A percentile compares a stretch with the other conserved stretches of the same genome.
Conservation (phyloP, 2,888 invertebrate species). For the Dioctria rufipes region DNA sequence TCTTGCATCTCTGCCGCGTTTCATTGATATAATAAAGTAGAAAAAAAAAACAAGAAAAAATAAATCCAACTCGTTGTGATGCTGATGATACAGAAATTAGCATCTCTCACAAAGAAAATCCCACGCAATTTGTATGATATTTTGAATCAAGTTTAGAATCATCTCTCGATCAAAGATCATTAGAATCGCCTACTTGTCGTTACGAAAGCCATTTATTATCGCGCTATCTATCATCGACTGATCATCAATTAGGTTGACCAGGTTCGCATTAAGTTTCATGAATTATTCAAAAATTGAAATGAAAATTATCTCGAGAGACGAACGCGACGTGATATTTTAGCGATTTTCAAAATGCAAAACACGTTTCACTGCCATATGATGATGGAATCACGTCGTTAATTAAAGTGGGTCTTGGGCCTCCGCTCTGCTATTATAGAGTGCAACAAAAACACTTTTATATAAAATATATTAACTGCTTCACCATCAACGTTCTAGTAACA, state of each 20-base stretch:
- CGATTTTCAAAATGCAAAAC: conserved; percentile 44
- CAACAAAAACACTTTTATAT: too few species aligned
- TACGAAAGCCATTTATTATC: conserved; percentile 55
- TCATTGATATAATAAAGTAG: not conserved
- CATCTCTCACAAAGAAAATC: conserved; percentile 14
- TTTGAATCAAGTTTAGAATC: conserved; percentile 39
- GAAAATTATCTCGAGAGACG: not conserved
- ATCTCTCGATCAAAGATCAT: conserved; percentile 45
- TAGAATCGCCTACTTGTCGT: conserved; percentile 57
- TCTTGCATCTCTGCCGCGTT: conserved; percentile 15
- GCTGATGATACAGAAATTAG: not conserved
- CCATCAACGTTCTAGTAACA: conserved; percentile 39
- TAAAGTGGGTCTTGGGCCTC: conserved; percentile 36
- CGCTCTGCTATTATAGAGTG: too few species aligned
- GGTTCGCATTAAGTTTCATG: conserved; percentile 40
- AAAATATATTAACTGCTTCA: conserved; percentile 25
- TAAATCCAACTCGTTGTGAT: too few species aligned
- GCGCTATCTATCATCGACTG: conserved; percentile 54
- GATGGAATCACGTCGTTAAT: conserved; percentile 45
- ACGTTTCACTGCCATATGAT: conserved; percentile 20
- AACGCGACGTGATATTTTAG: conserved; percentile 30
- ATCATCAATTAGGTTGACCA: conserved; percentile 45
- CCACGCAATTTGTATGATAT: conserved; percentile 36
- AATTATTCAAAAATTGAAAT: conserved; percentile 37
- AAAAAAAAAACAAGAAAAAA: too few species aligned